Conservation (phyloP, 1,140 invertebrate species). For the Drosophila santomea region DNA sequence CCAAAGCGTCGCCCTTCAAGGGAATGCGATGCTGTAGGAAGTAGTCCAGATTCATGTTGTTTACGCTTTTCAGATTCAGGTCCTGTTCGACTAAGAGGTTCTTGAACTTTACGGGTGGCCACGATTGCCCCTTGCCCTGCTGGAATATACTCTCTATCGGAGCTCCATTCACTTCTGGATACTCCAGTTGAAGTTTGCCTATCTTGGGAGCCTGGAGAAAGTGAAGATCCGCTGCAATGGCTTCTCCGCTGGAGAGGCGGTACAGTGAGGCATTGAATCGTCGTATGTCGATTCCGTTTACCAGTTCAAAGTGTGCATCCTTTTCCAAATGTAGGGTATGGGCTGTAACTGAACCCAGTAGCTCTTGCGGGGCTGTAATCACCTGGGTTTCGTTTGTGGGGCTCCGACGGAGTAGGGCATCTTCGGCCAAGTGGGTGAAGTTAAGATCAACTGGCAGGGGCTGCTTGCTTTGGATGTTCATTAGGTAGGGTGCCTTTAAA, state of each 20-base stretch:
- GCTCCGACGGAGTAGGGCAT: conserved; percentile 47
- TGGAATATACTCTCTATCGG: conserved; percentile 20
- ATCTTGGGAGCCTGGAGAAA: conserved; percentile 45
- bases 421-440: conserved; percentile 43
- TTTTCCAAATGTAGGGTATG: conserved; percentile 1
- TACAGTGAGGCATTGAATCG: conserved; percentile 72
- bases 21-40: conserved; percentile 64
- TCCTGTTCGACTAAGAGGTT: conserved; percentile 29
- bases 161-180: conserved; percentile 53
- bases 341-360: conserved; percentile 13
- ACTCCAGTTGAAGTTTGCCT: conserved; percentile 16
- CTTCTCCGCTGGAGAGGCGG: conserved; percentile 49
- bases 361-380: conserved; percentile 19
- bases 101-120: conserved; percentile 45
- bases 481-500: conserved; percentile 19
- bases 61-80: conserved; percentile 46
- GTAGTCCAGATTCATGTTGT: conserved; percentile 67
- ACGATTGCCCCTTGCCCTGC: conserved; percentile 6
- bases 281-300: conserved; percentile 63
- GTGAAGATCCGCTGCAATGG: conserved; percentile 47
- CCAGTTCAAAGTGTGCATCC: conserved; percentile 27
- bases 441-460: conserved; percentile 42
- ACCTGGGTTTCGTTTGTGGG: conserved; percentile 19
- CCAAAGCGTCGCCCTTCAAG: conserved; percentile 41
- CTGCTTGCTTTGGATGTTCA: conserved; percentile 32